These are phyloP conservation scores for Halichondria panicea DNA, from an alignment of 37 sponge, comb jelly and placozoan genomes.

Conservation along the genomic window DNA sequence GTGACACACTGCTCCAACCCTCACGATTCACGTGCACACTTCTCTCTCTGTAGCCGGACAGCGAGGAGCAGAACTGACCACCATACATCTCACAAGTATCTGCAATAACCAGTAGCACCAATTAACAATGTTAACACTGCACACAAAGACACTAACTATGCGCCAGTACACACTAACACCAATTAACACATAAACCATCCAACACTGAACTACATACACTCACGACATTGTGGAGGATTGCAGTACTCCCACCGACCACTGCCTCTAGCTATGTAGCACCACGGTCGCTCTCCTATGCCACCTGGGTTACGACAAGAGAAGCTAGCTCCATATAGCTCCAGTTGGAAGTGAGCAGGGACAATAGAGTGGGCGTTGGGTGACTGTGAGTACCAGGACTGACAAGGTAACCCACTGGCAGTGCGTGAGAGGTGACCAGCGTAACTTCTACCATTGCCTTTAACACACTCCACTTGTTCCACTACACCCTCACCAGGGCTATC, in stretches of 20 bases:
- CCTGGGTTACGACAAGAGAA: slow-evolving; percentile 57
- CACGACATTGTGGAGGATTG: slow-evolving; percentile 14
- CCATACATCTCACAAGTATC: slow-evolving; percentile 9
- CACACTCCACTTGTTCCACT: neutral
- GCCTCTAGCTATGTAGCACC: slow-evolving; percentile 47
- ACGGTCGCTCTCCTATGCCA: slow-evolving; percentile 34
- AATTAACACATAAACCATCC: too few species aligned
- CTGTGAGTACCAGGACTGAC: slow-evolving; percentile 34
- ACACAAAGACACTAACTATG: too few species aligned
- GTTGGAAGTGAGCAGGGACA: neutral
- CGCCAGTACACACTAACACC: too few species aligned
- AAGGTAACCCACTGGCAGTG: slow-evolving; percentile 4
- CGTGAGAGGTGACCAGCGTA: slow-evolving; percentile 4
- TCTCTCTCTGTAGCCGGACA: slow-evolving; percentile 3
- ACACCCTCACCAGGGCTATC: neutral
- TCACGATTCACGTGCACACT: slow-evolving; percentile 7
- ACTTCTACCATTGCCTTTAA: slow-evolving; percentile 19
- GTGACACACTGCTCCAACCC: too few species aligned
- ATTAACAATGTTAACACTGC: too few species aligned
- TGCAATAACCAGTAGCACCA: too few species aligned
- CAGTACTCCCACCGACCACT: slow-evolving; percentile 59
- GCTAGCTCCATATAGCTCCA: slow-evolving; percentile 9
- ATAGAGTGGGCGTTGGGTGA: slow-evolving; percentile 20
- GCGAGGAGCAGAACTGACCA: neutral
- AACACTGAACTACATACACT: too few species aligned